A percentile compares a stretch with the other conserved stretches of the same genome.
phyloP scores from a whole-genome alignment of 2,888 invertebrate genomes.

The Heliothis peltigera region DNA sequence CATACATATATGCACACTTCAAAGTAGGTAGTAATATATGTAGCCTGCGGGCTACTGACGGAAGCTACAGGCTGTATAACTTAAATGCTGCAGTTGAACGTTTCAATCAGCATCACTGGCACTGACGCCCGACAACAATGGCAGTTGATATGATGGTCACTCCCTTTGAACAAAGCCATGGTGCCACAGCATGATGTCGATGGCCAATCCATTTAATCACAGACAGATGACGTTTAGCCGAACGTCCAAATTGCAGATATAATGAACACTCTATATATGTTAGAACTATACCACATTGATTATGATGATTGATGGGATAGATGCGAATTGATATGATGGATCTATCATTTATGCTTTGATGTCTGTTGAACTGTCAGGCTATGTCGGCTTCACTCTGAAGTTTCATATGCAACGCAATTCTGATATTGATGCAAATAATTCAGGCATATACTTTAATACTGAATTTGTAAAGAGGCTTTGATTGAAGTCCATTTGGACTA shows the following conservation, averaged over 20 bases:
- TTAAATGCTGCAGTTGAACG: slow-evolving; percentile 4
- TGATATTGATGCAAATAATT: background rate
- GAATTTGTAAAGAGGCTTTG: too few species aligned
- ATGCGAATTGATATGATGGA: too few species aligned
- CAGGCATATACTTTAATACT: background rate
- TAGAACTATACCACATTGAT: background rate
- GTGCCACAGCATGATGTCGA: background rate
- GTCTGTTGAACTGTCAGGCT: too few species aligned
- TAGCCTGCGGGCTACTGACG: background rate
- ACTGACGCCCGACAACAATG: slow-evolving; percentile 3
- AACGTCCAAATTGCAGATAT: background rate
- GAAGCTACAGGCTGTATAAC: background rate
- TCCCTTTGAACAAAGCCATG: slow-evolving; percentile 1
- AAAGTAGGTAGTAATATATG: too few species aligned
- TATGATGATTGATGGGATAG: too few species aligned
- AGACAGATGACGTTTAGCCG: background rate
- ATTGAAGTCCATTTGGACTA: background rate
- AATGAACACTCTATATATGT: too few species aligned
- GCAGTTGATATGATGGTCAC: slow-evolving; percentile 11
- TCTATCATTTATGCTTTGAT: background rate
- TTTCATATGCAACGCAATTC: too few species aligned
- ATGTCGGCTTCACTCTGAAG: background rate
- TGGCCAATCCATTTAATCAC: slow-evolving; percentile 4
- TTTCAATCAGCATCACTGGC: background rate
- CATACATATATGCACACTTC: too few species aligned